Evolutionary conservation across 2,888 invertebrate species (phyloP).

Genomic region (Leptothorax acervorum): DNA sequence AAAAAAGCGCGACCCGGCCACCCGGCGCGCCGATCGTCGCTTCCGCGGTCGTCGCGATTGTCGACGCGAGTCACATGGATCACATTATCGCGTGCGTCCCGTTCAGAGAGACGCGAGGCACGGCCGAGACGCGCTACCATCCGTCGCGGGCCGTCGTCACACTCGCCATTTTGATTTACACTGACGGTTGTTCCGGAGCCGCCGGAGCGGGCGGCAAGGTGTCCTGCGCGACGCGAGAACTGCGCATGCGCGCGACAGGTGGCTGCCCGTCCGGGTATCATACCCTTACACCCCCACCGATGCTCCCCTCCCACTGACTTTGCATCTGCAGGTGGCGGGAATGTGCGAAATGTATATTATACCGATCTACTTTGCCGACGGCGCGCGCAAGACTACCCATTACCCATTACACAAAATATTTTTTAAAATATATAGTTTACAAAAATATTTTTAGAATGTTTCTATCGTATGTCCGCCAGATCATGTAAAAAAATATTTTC

Average conservation of each 20-base stretch:
- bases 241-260: slow-evolving; percentile 76
- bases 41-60: slow-evolving; percentile 52
- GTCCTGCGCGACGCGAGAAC: slow-evolving; percentile 53
- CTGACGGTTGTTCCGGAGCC: slow-evolving; percentile 67
- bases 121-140: slow-evolving; percentile 53
- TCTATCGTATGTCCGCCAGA: no score
- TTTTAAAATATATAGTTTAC: no score
- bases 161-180: slow-evolving; percentile 76
- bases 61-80: slow-evolving; percentile 50
- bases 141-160: slow-evolving; percentile 60
- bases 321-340: neutral
- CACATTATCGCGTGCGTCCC: slow-evolving; percentile 54
- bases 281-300: neutral
- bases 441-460: no score
- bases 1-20: neutral
- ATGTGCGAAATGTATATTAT: neutral
- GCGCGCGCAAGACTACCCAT: no score
- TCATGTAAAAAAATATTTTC: no score
- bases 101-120: slow-evolving; percentile 54
- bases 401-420: no score
- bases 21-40: slow-evolving; percentile 32
- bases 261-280: slow-evolving; percentile 70
- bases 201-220: slow-evolving; percentile 58
- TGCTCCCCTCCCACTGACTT: neutral
- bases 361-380: neutral